Conservation (phyloP, 2,797 vertebrate species). For the Octomys mimax region DNA sequence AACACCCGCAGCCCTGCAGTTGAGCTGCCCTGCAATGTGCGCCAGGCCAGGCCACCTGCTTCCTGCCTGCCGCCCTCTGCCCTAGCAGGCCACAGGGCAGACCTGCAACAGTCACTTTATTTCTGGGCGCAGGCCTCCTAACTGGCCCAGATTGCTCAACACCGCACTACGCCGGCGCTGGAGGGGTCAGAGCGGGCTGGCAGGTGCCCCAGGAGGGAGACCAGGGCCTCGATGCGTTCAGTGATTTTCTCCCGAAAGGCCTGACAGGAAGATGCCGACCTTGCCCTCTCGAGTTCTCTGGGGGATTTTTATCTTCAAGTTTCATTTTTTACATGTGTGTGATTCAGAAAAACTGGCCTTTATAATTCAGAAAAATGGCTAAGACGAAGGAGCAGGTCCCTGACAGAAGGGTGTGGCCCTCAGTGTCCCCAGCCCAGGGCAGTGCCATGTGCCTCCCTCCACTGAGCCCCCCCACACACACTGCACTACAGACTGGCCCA, state of each 20-base stretch:
- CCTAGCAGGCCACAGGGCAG: slow-evolving; percentile 17
- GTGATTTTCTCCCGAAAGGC: slow-evolving; percentile 43
- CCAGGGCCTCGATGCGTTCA: background rate
- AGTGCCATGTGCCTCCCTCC: background rate
- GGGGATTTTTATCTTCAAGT: background rate
- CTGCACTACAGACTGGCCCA: no score
- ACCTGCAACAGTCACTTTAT: slow-evolving; percentile 86
- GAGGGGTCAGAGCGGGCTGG: background rate
- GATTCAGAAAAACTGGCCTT: background rate
- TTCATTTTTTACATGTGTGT: background rate
- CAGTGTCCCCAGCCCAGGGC: background rate
- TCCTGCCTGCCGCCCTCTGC: slow-evolving; percentile 59
- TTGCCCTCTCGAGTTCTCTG: background rate
- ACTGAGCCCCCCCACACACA: background rate
- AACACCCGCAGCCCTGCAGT: slow-evolving; percentile 65
- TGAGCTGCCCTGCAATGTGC: slow-evolving; percentile 34
- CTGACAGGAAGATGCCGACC: background rate
- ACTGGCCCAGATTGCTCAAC: slow-evolving; percentile 87
- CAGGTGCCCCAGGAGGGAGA: background rate
- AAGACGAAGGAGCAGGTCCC: background rate
- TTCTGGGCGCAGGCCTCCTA: slow-evolving; percentile 84
- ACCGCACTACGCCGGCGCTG: background rate
- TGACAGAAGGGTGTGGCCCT: fast-evolving
- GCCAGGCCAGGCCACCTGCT: slow-evolving; percentile 71
- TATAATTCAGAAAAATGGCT: background rate